Conservation (phyloP, 2,113 vertebrate species). For the Capra hircus region DNA sequence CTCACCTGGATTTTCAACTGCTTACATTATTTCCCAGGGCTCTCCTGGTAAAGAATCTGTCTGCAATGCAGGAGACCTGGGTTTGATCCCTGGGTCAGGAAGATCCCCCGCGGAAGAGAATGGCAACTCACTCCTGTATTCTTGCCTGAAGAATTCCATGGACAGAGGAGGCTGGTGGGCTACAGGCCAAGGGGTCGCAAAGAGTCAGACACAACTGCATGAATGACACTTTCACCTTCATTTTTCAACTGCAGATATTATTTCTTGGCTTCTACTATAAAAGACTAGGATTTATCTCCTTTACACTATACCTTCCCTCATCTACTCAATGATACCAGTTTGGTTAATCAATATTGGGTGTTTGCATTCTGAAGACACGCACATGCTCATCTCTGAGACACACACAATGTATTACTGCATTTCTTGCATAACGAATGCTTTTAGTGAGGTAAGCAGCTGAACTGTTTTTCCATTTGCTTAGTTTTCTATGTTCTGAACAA, state of each 20-base stretch:
- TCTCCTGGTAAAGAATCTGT: not conserved
- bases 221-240: not conserved
- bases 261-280: not conserved
- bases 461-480: not conserved
- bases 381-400: not conserved
- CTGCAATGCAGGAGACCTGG: not conserved
- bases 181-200: not conserved
- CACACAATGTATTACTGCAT: not conserved
- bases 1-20: not conserved
- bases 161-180: not conserved
- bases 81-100: not conserved
- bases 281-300: not conserved
- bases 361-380: not conserved
- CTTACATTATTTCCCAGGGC: not conserved
- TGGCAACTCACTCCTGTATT: not conserved
- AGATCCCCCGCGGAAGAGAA: not conserved
- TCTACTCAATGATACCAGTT: not conserved
- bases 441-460: not conserved
- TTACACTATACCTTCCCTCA: not conserved
- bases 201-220: not conserved
- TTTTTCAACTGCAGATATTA: conserved; percentile 2
- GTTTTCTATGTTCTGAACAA: not conserved
- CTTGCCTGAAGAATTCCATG: not conserved
- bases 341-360: not conserved
- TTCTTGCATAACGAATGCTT: not conserved